phyloP scores from a whole-genome alignment of 1,140 invertebrate genomes.

The Oncopodura yosiiana region DNA sequence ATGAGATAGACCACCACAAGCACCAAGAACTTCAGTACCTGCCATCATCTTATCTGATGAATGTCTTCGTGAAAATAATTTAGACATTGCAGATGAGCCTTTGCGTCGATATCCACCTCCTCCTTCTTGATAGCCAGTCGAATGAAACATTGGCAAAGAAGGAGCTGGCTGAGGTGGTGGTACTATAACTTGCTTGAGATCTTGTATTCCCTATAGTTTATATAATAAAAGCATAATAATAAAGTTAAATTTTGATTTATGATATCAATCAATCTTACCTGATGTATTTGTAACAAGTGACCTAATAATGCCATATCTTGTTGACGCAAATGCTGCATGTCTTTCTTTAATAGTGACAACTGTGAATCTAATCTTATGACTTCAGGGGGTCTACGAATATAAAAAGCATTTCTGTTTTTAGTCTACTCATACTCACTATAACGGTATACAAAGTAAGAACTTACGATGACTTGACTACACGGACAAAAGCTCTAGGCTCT shows the following conservation, averaged over 20 bases:
- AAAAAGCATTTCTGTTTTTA: neutral
- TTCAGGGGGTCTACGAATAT: neutral
- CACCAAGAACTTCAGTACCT: neutral
- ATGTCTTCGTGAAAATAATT: slow-evolving; percentile 22
- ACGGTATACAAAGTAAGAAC: neutral
- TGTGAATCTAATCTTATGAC: slow-evolving; percentile 25
- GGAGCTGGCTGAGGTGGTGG: slow-evolving; percentile 32
- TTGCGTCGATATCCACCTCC: slow-evolving; percentile 5
- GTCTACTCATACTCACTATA: neutral
- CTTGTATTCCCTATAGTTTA: slow-evolving; percentile 32
- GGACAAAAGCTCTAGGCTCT: slow-evolving; percentile 31
- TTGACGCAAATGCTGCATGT: slow-evolving; percentile 33
- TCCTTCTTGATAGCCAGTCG: slow-evolving; percentile 5
- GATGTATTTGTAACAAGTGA: slow-evolving; percentile 33
- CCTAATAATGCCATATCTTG: slow-evolving; percentile 33
- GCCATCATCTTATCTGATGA: slow-evolving; percentile 26
- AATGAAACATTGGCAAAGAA: slow-evolving; percentile 11
- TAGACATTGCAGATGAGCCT: slow-evolving; percentile 14
- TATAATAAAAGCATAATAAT: neutral
- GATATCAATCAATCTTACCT: slow-evolving; percentile 3
- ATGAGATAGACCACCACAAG: slow-evolving; percentile 5
- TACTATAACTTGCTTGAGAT: slow-evolving; percentile 29
- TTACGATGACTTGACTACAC: slow-evolving; percentile 35
- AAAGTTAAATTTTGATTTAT: neutral
- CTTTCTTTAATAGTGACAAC: slow-evolving; percentile 29